Conservation (phyloP, 2,888 invertebrate species). For the Opisthograptis luteolata region DNA sequence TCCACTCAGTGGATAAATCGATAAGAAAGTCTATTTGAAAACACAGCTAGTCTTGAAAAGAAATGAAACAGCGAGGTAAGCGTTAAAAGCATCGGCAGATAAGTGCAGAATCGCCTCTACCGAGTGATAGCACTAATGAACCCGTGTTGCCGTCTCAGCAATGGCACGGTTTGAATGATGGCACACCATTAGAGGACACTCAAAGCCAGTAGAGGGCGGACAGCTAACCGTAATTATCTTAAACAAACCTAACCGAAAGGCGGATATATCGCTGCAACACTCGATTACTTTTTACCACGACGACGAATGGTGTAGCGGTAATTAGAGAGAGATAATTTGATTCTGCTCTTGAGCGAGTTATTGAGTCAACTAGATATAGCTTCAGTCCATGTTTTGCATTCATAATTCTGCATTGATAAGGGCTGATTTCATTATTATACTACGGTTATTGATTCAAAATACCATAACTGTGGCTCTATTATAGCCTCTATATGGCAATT, state of each 20-base stretch:
- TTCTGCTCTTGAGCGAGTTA: constrained; percentile 14
- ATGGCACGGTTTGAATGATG: constrained; percentile 72
- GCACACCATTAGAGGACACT: constrained; percentile 66
- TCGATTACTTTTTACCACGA: constrained; percentile 24
- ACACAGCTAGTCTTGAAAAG: constrained; percentile 48
- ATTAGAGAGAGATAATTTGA: constrained; percentile 31
- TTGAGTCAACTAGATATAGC: constrained; percentile 8
- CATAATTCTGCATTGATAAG: constrained; percentile 5
- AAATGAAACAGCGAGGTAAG: constrained; percentile 63
- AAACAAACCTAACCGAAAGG: constrained; percentile 58
- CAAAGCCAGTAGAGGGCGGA: constrained; percentile 70
- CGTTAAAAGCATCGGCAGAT: constrained; percentile 78
- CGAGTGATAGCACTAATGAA: constrained; percentile 80
- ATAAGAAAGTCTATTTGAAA: constrained; percentile 57
- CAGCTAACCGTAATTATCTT: constrained; percentile 73
- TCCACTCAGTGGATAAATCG: constrained; percentile 42
- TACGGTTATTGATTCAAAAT: no score
- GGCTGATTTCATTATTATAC: constrained; percentile 12
- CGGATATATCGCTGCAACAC: constrained; percentile 47
- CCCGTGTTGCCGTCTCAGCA: constrained; percentile 75
- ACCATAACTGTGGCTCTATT: no score
- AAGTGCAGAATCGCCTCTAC: constrained; percentile 64
- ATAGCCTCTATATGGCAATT: no score
- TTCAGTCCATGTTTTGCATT: no score
- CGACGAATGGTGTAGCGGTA: constrained; percentile 21